Conservation (phyloP, 1,140 invertebrate genomes). For the Nixonia krombeini region DNA sequence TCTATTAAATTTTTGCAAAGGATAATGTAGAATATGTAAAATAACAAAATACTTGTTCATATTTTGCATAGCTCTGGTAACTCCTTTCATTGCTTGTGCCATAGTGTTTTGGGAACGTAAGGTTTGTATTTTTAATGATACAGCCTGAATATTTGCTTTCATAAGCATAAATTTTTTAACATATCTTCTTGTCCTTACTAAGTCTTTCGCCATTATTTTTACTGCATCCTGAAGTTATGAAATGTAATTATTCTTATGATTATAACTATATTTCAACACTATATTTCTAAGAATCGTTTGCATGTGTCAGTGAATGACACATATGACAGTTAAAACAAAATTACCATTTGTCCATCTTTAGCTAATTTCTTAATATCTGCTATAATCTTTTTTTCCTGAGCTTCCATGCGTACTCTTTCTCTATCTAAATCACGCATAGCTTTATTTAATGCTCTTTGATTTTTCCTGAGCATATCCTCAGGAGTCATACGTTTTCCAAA, state of each 20-base stretch:
- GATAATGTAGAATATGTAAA: neutral
- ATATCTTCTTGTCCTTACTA: constrained; percentile 95
- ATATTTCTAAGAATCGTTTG: too few relatives aligned
- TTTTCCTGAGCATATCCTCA: constrained; percentile 98
- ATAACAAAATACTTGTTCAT: constrained; percentile 87
- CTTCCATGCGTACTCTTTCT: constrained; percentile 96
- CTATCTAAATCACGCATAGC: constrained; percentile 98
- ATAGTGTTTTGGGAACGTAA: constrained; percentile 98
- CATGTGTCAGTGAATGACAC: too few relatives aligned
- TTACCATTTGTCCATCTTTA: constrained; percentile 98
- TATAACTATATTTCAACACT: too few relatives aligned
- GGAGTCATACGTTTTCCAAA: constrained; percentile 97
- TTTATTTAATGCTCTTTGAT: constrained; percentile 98
- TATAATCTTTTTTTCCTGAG: constrained; percentile 99
- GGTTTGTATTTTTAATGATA: constrained; percentile 98
- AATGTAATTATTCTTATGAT: too few relatives aligned
- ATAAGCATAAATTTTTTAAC: constrained; percentile 99
- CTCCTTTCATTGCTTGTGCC: constrained; percentile 99
- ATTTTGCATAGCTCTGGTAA: constrained; percentile 97
- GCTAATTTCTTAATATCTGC: constrained; percentile 99
- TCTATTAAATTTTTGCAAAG: neutral
- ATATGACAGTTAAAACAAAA: too few relatives aligned
- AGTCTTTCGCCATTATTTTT: constrained; percentile 99
- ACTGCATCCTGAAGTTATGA: constrained; percentile 97
- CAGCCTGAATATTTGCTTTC: constrained; percentile 99